Evolutionary conservation across 1,140 invertebrate genomes (phyloP), one percentile per base, ranked within the genome.

Genomic region (Nephila pilipes): DNA sequence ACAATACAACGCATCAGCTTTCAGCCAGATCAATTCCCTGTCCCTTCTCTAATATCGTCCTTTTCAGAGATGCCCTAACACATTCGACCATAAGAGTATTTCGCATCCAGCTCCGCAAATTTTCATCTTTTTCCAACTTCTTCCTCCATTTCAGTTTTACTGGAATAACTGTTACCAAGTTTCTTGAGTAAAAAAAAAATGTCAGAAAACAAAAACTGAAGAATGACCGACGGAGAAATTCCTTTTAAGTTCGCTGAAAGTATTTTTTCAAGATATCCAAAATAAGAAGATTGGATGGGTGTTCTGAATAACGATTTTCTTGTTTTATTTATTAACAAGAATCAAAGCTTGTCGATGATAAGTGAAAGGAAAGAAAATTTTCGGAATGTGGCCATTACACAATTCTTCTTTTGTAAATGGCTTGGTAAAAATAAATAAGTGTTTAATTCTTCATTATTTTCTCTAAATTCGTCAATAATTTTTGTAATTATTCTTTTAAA

Each of bases 291-390:
- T 75, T 75, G 69, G 69, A 75, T 36, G 69, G 29, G 18, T 75
- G 29, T 6, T 75, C 25, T 36, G 29, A 75, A 32, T 32, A 3
- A 32, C 18, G 25, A 25, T 32, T 75, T 75, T 75, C 29, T 75
- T 75, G 63, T 65, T 65, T 63, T 65, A 65, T 65, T 65, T 65
- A 65, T n/a, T 65, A n/a, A 65, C 25, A 65, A 65, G 63, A 65
- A 46, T 46, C 46, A 46, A 46, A 46, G 46, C 12, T 46, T 46
- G 46, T 10, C 46, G 46, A 46, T 10, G 5, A 46, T 46, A 46
- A 46, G 46, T 10, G 46, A 46, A 10, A 46, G 0, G 12, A 46
- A 46, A 46, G 46, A 46, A 10, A 46, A 46, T 46, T 46, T 4
- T 46, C 12, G 12, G 12, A 46, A 46, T 10, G 46, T 10, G 0